A percentile compares a stretch with the other conserved stretches of the same genome.
These are phyloP conservation scores for Diuraphis noxia DNA, from an alignment of 1,140 invertebrate genomes.

Conservation along the genomic window DNA sequence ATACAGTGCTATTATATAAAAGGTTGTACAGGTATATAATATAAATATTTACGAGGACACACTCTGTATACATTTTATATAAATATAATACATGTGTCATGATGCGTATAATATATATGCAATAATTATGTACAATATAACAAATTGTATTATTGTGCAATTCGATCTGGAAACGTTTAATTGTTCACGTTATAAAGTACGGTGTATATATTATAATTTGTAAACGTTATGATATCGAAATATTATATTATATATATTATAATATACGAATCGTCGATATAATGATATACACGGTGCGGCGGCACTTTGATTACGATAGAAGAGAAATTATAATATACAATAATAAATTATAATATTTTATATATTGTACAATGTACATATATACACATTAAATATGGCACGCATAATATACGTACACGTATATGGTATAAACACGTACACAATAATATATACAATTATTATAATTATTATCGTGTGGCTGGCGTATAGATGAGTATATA, in stretches of 20 bases:
- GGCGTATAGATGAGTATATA: background rate
- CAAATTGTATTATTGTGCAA: constrained; percentile 34
- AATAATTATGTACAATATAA: background rate
- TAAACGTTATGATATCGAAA: background rate
- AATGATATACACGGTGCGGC: background rate
- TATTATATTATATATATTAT: constrained; percentile 9
- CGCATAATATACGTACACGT: background rate
- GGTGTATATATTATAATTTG: background rate
- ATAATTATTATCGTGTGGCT: background rate
- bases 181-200: background rate
- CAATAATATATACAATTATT: constrained; percentile 3
- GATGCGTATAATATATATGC: background rate
- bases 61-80: background rate
- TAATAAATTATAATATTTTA: background rate
- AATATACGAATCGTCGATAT: background rate
- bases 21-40: no score
- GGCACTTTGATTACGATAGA: background rate
- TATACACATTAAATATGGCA: background rate
- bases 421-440: background rate
- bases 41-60: background rate
- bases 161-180: constrained; percentile 31
- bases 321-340: background rate
- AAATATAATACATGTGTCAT: background rate
- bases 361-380: background rate
- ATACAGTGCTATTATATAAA: no score